phyloP scores from a whole-genome alignment of 2,113 vertebrate species.

The Cochlearius cochlearius region DNA sequence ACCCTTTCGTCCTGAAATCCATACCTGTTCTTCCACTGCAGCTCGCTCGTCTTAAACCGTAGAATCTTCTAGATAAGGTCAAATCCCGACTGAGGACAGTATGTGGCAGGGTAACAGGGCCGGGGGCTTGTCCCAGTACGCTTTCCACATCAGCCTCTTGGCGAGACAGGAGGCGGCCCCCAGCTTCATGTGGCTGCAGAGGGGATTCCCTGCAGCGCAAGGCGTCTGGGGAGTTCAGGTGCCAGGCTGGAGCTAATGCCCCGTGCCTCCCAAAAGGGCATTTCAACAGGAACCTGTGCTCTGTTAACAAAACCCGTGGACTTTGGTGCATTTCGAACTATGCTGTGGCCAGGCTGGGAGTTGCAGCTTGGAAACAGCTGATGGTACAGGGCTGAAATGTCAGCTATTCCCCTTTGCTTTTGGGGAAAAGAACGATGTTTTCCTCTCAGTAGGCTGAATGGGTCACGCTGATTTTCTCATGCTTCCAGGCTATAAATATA shows the following conservation, averaged over 20 bases:
- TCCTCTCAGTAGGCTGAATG: not conserved
- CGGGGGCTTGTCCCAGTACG: rapidly evolving
- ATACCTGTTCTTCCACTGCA: not conserved
- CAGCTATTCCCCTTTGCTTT: not conserved
- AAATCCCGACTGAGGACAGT: not conserved
- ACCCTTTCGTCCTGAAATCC: not conserved
- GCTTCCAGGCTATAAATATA: not conserved
- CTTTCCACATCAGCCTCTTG: rapidly evolving
- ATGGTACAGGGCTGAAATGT: not conserved
- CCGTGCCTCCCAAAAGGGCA: rapidly evolving
- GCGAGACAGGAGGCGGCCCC: not conserved
- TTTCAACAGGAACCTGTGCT: rapidly evolving
- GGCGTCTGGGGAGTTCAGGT: no score
- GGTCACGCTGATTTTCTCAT: not conserved
- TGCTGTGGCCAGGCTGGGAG: not conserved
- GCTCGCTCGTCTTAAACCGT: not conserved
- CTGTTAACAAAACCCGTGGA: rapidly evolving
- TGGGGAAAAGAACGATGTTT: not conserved
- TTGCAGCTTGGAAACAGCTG: not conserved
- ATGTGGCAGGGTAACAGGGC: rapidly evolving
- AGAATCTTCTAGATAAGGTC: not conserved
- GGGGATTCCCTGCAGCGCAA: rapidly evolving
- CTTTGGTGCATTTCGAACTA: not conserved
- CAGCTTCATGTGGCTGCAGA: rapidly evolving
- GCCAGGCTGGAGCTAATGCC: not conserved